Base-by-base conservation (phyloP, 2,797 vertebrate genomes). In the Pipistrellus pygmaeus region DNA sequence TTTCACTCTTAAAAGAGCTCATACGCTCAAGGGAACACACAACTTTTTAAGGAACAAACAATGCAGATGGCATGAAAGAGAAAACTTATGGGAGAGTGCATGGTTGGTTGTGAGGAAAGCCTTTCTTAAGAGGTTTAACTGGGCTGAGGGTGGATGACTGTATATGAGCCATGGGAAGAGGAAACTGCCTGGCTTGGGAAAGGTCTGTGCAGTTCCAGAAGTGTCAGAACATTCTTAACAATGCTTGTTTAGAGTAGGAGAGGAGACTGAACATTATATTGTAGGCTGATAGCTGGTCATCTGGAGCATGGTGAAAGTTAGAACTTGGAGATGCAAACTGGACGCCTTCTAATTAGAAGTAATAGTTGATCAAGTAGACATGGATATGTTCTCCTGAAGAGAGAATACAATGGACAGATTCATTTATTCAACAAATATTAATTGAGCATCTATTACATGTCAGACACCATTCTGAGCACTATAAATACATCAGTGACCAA, bases 401-500 rank as follows among this genome's bases (percentile, higher is more conserved):
- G 7, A 72, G 32, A 72, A 71, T n/a, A 44, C 1, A 51, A 15
- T 9, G 15, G 13, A 23, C 3, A 41, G 1, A 38, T 46, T 68
- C 1, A 3, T 60, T 69, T 27, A 72, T 75, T 90, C 55, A 87
- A 25, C 27, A 72, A 41, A 32, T 32, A 68, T 17, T 88, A 73
- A 71, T 0, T 66, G 81, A 80, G 20, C 12, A 44, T 15, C 15
- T 30, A 46, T 46, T 51, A 55, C 7, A 57, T n/a, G 20, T 4
- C 17, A 27, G 53, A 21, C 8, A 71, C 0, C 72, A 62, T 62
- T 38, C 23, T 25, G 10, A 46, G 30, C 23, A 81, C 46, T 23
- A 3, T n/a, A 83, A 48, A 85, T 23, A 60, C 1, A 89, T 8
- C 35, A 68, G 23, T 88, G 25, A 94, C 69, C 21, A 87, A 88